Evolutionary conservation across 2,797 vertebrate species (phyloP), one percentile per base, ranked within the genome.

Genomic region (Tenualosa thibaudeaui): DNA sequence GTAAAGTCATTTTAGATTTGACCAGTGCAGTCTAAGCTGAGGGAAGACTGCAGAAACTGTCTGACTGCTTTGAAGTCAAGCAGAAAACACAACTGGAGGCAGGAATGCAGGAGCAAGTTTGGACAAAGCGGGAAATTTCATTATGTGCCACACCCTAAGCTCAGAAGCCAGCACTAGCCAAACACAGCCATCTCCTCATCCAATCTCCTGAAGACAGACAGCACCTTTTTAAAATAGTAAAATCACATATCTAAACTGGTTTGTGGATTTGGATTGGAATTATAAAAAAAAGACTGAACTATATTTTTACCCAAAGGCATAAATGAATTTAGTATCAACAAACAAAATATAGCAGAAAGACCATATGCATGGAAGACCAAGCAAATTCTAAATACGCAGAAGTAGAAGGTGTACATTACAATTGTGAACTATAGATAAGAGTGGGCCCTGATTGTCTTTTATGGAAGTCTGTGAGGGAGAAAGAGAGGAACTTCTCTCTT

Each of bases 31-130:
- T 9, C 71, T 78, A 8, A 0, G 40, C 40, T 46, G 17, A 19
- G 40, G 37, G 15, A 46, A 46, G 71, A 78, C 71, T 9, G 71
- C 2, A 26, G 3, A 71, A 31, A 37, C 26, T 37, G 31, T 6
- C 65, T 8, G 5, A 31, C 71, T 78, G 37, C 37, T 68, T 56
- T 68, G 10, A 62, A 81, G 31, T 62, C 13, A 12, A 82, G 60
- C 82, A 53, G 22, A 54, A 87, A 9, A 19, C 50, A 89, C 83
- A 65, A 87, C 88, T 82, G 81, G n/a, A 88, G 75, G 75, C 49
- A 90, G 89, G 92, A 94, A 95, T 95, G 94, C 90, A 0, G 84
- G 83, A 88, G 83, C 95, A 95, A 92, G 95, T 93, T 92, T 60
- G 50, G 91, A 89, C 95, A 93, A 78, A 91, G 53, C 89, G 31